Evolutionary conservation across 2,888 invertebrate species (phyloP), one percentile per base, ranked within the genome.

Genomic region (Eupithecia exiguata): DNA sequence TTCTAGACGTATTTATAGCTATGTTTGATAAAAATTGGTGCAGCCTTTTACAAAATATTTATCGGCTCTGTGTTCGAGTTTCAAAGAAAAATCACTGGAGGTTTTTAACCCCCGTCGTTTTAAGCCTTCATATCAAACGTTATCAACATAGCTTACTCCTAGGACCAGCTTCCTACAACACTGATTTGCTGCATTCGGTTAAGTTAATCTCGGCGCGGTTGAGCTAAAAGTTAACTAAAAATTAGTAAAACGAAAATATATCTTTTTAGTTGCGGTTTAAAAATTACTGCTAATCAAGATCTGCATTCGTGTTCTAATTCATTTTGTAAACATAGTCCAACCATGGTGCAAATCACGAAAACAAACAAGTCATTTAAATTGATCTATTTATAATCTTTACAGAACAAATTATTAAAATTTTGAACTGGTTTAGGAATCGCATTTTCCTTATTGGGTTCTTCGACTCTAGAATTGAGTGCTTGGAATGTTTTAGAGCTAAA

Each of bases 371-470:
- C 25, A 58, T 58, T 58, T 25, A 7, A 58, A 10, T 12, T 53
- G 6, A 21, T 53, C 49, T 25, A 25, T 58, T 58, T 58, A 58
- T 58, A 12, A 25, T 14, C 58, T 21, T 58, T 58, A 25, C 49
- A 53, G 49, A 53, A 10, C 21, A 53, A 4, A 53, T 21, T 46
- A 46, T 38, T 38, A 38, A 38, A 38, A 38, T 46, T 25, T 21
- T 25, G 16, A 69, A 69, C 69, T 12, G 69, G 73, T 73, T 74
- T 68, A 70, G 58, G 25, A 40, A 38, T 62, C 71, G 67, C 16
- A 43, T 66, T 46, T 70, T 61, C 61, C 61, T 46, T 35, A 21
- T 43, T 49, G 36, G 67, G 70, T 70, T 70, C 67, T 62, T 70
- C 70, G 70, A 68, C 74, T 68, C 68, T 71, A 18, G 9, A 61